A percentile compares a stretch with the other conserved stretches of the same genome.
These are phyloP conservation scores for Oryctolagus cuniculus DNA, from an alignment of 2,113 vertebrate species.

Conservation along the genomic window mOryCun1.1 NC_091449.1:22408501-22409000, in stretches of 20 bases:
- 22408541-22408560: background rate
- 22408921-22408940: background rate
- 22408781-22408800: background rate
- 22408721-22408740: background rate
- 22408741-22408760: background rate
- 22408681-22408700: background rate
- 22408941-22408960: background rate
- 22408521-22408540: background rate
- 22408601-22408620: background rate
- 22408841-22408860: background rate
- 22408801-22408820: background rate
- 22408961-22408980: background rate
- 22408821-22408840: background rate
- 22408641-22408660: background rate
- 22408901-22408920: background rate
- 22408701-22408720: background rate
- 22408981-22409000: background rate
- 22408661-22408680: background rate
- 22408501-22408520: background rate
- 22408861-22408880: background rate
- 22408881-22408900: background rate
- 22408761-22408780: background rate
- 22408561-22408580: background rate
- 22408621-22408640: background rate
- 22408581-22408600: background rate